These are phyloP conservation scores for Danionella cerebrum DNA, from an alignment of 2,113 vertebrate genomes.

Conservation along the genomic window DNA sequence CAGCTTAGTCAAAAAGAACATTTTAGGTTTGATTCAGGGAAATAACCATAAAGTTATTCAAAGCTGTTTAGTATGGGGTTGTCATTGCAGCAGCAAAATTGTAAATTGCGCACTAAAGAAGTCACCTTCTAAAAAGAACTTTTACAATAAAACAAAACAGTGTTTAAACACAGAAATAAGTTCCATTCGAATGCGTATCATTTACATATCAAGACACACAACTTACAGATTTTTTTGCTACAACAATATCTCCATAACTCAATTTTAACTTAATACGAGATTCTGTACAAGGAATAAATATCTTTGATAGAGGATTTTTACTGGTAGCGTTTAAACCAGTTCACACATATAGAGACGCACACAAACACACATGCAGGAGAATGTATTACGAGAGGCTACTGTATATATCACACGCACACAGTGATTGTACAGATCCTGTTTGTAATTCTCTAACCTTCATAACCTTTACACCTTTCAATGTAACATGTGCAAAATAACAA, in stretches of 20 bases:
- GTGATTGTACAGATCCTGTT: not conserved
- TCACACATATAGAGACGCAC: not conserved
- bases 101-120: no score
- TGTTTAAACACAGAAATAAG: no score
- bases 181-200: no score
- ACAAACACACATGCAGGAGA: conserved; percentile 3
- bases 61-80: no score
- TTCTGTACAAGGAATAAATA: not conserved
- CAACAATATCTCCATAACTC: not conserved
- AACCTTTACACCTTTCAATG: not conserved
- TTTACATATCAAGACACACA: no score
- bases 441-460: not conserved
- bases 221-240: no score
- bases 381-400: not conserved
- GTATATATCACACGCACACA: not conserved
- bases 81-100: no score
- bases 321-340: not conserved
- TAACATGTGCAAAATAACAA: conserved; percentile 10
- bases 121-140: no score
- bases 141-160: no score
- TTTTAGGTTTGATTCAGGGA: not conserved
- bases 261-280: not conserved
- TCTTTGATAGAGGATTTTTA: not conserved
- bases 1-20: not conserved
- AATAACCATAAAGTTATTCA: no score